Percentiles rank a stretch among this genome's conserved stretches.
Evolutionary conservation across 2,797 vertebrate genomes (phyloP).

Genomic region (Melanotaenia trifasciata): DNA sequence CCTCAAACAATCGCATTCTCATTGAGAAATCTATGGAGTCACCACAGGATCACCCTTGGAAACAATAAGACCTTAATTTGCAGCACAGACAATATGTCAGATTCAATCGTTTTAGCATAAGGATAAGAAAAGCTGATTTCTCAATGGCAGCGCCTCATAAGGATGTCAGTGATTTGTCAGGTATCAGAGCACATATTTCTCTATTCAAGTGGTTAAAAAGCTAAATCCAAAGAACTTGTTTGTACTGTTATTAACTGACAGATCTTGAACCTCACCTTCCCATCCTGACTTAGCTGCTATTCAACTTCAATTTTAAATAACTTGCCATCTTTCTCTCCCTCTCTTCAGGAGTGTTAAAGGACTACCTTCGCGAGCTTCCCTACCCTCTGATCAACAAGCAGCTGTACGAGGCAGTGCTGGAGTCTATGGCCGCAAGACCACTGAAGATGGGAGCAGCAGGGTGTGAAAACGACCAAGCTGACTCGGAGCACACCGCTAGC

Average conservation of each 20-base stretch:
- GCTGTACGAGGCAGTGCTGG: constrained; percentile 93
- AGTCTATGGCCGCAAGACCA: constrained; percentile 89
- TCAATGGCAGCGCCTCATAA: constrained; percentile 5
- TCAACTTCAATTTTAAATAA: constrained; percentile 10
- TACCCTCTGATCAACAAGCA: constrained; percentile 94
- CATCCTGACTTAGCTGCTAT: background rate
- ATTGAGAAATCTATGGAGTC: constrained; percentile 53
- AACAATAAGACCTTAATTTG: constrained; percentile 47
- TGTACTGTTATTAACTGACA: background rate
- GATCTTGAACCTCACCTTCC: background rate
- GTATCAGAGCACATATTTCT: constrained; percentile 20
- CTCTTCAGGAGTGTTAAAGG: constrained; percentile 92
- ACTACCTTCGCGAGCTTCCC: constrained; percentile 96
- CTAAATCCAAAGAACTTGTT: no score
- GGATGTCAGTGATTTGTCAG: constrained; percentile 31
- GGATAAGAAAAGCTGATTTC: constrained; percentile 28
- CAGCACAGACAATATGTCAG: constrained; percentile 32
- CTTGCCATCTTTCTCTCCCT: background rate
- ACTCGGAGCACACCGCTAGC: constrained; percentile 87
- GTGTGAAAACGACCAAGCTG: constrained; percentile 90
- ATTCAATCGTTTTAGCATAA: constrained; percentile 15
- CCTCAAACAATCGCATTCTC: constrained; percentile 26
- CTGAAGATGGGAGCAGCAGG: constrained; percentile 87
- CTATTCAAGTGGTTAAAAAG: constrained; percentile 6
- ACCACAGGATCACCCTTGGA: constrained; percentile 35